phyloP scores from a whole-genome alignment of 2,113 vertebrate species.

The Podocnemis expansa region DNA sequence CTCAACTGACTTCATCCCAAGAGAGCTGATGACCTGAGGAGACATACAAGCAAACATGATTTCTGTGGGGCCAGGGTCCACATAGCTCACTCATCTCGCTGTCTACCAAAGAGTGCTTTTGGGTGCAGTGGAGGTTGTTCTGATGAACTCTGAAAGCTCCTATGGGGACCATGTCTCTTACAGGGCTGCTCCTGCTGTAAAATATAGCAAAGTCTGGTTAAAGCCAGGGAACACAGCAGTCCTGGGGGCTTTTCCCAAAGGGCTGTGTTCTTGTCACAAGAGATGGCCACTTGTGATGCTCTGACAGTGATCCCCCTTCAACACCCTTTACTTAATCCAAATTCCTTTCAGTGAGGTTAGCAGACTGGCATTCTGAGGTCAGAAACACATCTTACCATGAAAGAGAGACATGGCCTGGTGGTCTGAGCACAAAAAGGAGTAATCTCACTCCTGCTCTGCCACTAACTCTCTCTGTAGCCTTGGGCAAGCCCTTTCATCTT shows the following conservation, averaged over 20 bases:
- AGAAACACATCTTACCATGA: slow-evolving; percentile 46
- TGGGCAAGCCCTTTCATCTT: slow-evolving; percentile 28
- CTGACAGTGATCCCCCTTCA: background rate
- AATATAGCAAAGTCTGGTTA: slow-evolving; percentile 37
- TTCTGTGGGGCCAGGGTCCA: slow-evolving; percentile 32
- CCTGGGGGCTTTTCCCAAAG: slow-evolving; percentile 35
- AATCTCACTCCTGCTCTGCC: slow-evolving; percentile 65
- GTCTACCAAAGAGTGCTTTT: slow-evolving; percentile 64
- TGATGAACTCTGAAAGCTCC: background rate
- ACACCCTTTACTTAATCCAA: slow-evolving; percentile 17
- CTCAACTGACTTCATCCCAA: background rate
- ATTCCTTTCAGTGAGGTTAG: background rate
- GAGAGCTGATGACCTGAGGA: background rate
- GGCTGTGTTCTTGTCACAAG: slow-evolving; percentile 15
- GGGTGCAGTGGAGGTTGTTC: background rate
- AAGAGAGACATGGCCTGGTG: slow-evolving; percentile 49
- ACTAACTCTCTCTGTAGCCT: slow-evolving; percentile 57
- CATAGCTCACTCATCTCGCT: slow-evolving; percentile 42
- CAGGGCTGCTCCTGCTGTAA: background rate
- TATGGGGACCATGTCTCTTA: background rate
- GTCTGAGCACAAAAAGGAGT: slow-evolving; percentile 63
- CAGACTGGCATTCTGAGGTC: background rate
- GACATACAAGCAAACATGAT: slow-evolving; percentile 3
- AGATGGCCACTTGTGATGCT: background rate
- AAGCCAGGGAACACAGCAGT: slow-evolving; percentile 29